Evolutionary conservation across 2,113 vertebrate species (phyloP).

Genomic region (Corythoichthys haematopterus): DNA sequence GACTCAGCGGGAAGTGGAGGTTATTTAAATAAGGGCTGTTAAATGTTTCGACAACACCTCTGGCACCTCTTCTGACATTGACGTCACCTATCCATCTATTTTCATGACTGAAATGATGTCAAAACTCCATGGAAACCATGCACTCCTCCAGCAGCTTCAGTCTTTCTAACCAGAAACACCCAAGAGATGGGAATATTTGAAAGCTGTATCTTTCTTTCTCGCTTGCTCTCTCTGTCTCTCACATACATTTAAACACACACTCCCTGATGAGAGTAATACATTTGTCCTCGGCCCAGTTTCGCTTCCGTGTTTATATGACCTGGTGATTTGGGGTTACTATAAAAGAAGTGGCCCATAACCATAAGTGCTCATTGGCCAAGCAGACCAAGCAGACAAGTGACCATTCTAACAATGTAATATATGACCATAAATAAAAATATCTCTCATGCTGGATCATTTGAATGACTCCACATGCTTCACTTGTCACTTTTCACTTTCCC

Average conservation of each 20-base stretch:
- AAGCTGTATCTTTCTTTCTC: not conserved
- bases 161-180: constrained; percentile 51
- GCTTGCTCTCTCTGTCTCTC: not conserved
- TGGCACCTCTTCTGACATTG: constrained; percentile 57
- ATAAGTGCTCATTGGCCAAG: too few species aligned
- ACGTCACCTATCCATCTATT: constrained; percentile 70
- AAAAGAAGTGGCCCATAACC: too few species aligned
- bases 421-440: too few species aligned
- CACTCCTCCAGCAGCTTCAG: constrained; percentile 40
- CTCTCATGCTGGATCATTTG: too few species aligned
- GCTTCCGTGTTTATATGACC: not conserved
- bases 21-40: constrained; percentile 50
- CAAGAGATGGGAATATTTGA: constrained; percentile 15
- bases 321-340: too few species aligned
- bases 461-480: too few species aligned
- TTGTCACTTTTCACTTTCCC: too few species aligned
- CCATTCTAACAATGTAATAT: too few species aligned
- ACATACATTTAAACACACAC: not conserved
- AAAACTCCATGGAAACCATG: constrained; percentile 68
- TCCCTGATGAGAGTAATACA: not conserved
- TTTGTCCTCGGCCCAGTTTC: not conserved
- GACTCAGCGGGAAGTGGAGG: constrained; percentile 45
- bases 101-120: constrained; percentile 67
- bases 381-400: too few species aligned
- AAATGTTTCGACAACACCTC: constrained; percentile 52